Evolutionary conservation across 2,888 invertebrate genomes (phyloP).

Genomic region (Dryocosmus kuriphilus): DNA sequence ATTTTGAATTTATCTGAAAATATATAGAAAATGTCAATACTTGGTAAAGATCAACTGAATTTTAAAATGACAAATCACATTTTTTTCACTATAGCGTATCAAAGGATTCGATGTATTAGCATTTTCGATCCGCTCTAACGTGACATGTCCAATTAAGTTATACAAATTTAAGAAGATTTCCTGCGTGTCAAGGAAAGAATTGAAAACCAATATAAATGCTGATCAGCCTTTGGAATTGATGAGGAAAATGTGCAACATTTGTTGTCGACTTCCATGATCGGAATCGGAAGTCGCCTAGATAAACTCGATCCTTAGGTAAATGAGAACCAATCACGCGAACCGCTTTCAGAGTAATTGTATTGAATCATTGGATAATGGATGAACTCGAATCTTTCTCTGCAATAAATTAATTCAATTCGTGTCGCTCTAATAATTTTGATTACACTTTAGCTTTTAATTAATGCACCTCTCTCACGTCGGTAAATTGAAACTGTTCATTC

Average conservation of each 20-base stretch:
- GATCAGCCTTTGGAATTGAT: background rate
- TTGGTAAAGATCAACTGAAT: no score
- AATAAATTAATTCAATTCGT: background rate
- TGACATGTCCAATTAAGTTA: background rate
- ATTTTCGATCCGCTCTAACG: background rate
- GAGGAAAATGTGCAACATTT: constrained; percentile 20
- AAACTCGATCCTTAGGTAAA: constrained; percentile 18
- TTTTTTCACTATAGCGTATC: background rate
- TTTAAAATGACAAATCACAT: no score
- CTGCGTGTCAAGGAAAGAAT: background rate
- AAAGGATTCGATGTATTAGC: background rate
- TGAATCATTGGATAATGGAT: background rate
- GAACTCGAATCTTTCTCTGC: background rate
- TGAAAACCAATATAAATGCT: background rate
- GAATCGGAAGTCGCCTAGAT: constrained; percentile 18
- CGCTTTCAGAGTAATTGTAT: background rate
- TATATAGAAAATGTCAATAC: background rate
- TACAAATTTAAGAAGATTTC: background rate
- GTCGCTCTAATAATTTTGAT: background rate
- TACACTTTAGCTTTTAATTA: background rate
- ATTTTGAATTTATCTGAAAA: background rate
- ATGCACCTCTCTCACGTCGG: background rate
- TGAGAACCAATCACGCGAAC: constrained; percentile 17
- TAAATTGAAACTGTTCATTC: background rate
- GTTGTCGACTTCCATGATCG: background rate